Evolutionary conservation across 1,140 invertebrate species (phyloP), one percentile per base, ranked within the genome.

Genomic region (Batillaria attramentaria): DNA sequence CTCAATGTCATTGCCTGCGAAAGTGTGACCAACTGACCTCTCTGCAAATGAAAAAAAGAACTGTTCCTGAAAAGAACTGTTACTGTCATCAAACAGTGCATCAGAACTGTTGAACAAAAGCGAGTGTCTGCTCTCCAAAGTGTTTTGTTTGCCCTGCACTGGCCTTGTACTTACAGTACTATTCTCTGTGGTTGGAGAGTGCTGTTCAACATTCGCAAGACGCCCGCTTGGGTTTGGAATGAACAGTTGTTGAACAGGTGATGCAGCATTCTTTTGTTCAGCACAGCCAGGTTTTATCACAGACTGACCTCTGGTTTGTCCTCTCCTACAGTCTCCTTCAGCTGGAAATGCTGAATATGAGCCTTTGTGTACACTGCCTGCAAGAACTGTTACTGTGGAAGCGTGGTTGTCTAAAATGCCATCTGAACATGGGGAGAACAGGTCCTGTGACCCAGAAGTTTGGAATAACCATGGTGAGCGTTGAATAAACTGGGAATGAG

Each of bases 371-470:
- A 24, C 6, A 28, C 6, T 20, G 8, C 24, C 31, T 20, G 57
- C 24, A 5, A 4, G 4, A n/a, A 5, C 57, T 6, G 57, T 20
- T 60, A 6, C 24, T 60, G 57, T n/a, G 6, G 20, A n/a, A n/a
- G 20, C 24, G 6, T 28, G n/a, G n/a, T 60, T 60, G 20, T n/a
- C 6, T 5, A 60, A 6, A 5, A 8, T 46, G 18, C n/a, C 3
- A 28, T 16, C 8, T 1, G 16, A 69, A 28, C 41, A 70, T 33
- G 68, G 41, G 13, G 68, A 70, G 42, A 70, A 70, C 20, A 70
- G 42, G 33, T 70, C 68, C 42, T 70, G 68, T 13, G 68, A 70
- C 16, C 68, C 68, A 16, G 68, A 70, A 18, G 20, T 70, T 41
- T 70, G 41, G 24, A 13, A 28, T 39, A 20, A 20, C 8, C 28